Evolutionary conservation across 2,113 vertebrate species (phyloP).

Genomic region (Nannobrachium achirus): DNA sequence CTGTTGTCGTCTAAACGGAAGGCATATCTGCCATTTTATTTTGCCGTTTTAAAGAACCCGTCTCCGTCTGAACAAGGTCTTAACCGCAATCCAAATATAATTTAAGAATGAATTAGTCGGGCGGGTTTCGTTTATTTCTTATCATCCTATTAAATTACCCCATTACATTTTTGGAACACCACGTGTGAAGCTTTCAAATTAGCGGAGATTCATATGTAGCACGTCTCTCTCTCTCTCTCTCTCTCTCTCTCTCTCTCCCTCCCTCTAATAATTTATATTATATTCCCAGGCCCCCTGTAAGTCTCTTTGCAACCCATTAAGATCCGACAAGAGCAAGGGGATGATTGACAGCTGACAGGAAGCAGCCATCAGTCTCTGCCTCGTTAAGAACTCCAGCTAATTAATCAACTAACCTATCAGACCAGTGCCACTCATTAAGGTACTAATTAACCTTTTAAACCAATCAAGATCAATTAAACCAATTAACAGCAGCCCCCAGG

Average conservation of each 20-base stretch:
- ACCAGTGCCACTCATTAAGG: constrained; percentile 64
- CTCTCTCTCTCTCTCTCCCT: no score
- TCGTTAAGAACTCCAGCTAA: constrained; percentile 51
- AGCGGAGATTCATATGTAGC: background rate
- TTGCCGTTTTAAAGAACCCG: no score
- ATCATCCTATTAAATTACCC: background rate
- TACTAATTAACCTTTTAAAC: constrained; percentile 71
- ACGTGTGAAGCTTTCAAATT: background rate
- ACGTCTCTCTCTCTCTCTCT: no score
- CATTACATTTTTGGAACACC: background rate
- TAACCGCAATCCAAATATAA: no score
- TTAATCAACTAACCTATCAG: constrained; percentile 61
- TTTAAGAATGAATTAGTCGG: background rate
- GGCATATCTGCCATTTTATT: no score
- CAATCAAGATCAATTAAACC: constrained; percentile 61
- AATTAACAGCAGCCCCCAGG: constrained; percentile 57
- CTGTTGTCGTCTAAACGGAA: no score
- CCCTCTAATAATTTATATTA: background rate
- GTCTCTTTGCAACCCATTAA: background rate
- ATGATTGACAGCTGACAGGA: constrained; percentile 68
- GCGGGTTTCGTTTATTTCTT: background rate
- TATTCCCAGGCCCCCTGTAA: background rate
- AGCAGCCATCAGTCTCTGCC: constrained; percentile 58
- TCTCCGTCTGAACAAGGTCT: no score
- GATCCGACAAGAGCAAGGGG: constrained; percentile 11